Evolutionary conservation across 2,113 vertebrate genomes (phyloP).

Genomic region (Brachypodius melanocephalos): DNA sequence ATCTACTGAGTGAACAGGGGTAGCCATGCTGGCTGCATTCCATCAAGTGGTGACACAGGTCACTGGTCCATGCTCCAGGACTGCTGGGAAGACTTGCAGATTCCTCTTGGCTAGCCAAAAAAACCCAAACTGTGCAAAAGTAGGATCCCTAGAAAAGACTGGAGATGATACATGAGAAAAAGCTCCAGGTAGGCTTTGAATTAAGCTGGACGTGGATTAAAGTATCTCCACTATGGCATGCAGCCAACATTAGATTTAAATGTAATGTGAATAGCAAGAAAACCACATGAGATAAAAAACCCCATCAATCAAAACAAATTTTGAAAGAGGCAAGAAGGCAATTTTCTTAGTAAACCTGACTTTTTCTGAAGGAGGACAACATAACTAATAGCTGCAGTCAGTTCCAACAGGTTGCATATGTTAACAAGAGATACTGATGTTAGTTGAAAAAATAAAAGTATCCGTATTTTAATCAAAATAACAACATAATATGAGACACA

Average conservation of each 20-base stretch:
- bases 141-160: neutral
- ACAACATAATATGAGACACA: neutral
- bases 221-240: neutral
- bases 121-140: neutral
- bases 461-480: conserved; percentile 41
- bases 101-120: neutral
- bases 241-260: conserved; percentile 37
- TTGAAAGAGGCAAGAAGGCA: neutral
- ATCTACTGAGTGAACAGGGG: fast-evolving
- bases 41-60: fast-evolving
- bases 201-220: neutral
- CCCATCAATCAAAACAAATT: neutral
- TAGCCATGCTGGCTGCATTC: fast-evolving
- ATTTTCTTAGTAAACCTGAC: neutral
- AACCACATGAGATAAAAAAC: conserved; percentile 12
- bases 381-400: neutral
- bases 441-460: neutral
- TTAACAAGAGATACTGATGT: neutral
- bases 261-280: neutral
- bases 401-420: neutral
- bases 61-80: fast-evolving
- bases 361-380: neutral
- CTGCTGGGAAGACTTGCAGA: neutral
- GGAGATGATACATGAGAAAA: neutral
- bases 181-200: neutral